phyloP scores from a whole-genome alignment of 2,113 vertebrate genomes.

The Siphamia tubifer region DNA sequence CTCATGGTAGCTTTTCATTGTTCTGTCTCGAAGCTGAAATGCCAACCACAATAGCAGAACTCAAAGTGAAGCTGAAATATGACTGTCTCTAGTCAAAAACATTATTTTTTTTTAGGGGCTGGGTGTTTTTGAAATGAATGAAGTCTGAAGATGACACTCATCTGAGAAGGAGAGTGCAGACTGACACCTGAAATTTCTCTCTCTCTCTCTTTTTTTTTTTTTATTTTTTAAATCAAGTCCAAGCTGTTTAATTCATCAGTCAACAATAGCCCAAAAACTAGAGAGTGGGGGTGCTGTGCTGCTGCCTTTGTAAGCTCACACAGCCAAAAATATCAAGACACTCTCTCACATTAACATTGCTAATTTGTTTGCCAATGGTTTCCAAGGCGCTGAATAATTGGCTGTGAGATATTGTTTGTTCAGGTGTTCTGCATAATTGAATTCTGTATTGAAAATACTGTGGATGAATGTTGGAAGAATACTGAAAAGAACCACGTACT shows the following conservation, averaged over 20 bases:
- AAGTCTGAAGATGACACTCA: constrained; percentile 23
- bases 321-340: constrained; percentile 76
- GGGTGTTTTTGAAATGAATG: constrained; percentile 46
- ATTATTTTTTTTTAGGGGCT: constrained; percentile 32
- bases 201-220: too few species aligned
- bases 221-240: constrained; percentile 68
- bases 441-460: constrained; percentile 75
- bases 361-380: constrained; percentile 79
- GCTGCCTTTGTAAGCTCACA: constrained; percentile 58
- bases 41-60: constrained; percentile 49
- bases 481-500: constrained; percentile 60
- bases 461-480: constrained; percentile 67
- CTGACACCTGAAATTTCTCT: constrained; percentile 65
- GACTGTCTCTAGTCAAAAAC: constrained; percentile 46
- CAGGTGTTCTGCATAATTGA: constrained; percentile 83
- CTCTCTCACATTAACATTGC: constrained; percentile 79
- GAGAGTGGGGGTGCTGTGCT: constrained; percentile 8
- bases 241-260: constrained; percentile 75
- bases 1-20: constrained; percentile 71
- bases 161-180: constrained; percentile 22
- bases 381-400: constrained; percentile 77
- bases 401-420: constrained; percentile 81
- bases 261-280: constrained; percentile 62
- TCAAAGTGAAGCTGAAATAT: constrained; percentile 53
- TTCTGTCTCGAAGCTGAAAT: constrained; percentile 70